phyloP scores from a whole-genome alignment of 2,888 invertebrate species.

The Rhopalosiphum nymphaeae region DNA sequence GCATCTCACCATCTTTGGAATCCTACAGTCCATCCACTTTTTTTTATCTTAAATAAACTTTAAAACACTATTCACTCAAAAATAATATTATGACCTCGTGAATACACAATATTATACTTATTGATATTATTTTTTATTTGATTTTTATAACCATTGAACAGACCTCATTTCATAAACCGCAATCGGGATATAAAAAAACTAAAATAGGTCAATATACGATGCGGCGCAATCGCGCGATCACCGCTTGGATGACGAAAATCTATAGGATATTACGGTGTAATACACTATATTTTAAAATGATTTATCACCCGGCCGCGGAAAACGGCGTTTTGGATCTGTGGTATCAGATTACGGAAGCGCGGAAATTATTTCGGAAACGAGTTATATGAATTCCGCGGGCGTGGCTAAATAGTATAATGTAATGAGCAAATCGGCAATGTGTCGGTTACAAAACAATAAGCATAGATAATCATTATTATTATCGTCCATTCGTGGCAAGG shows the following conservation, averaged over 20 bases:
- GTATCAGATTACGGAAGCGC: not conserved
- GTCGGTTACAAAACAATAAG: not conserved
- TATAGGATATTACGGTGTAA: not conserved
- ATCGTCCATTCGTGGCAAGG: not conserved
- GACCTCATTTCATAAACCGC: not conserved
- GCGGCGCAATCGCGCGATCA: not conserved
- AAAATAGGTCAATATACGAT: not conserved
- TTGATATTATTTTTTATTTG: not conserved
- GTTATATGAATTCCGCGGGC: not conserved
- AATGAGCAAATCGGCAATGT: not conserved
- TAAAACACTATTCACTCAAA: not conserved
- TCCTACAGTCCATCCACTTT: not conserved
- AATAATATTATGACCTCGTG: not conserved
- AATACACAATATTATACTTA: not conserved
- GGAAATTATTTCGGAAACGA: slow-evolving; percentile 5
- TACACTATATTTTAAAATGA: not conserved
- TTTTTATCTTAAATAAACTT: not conserved
- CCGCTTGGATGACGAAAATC: not conserved
- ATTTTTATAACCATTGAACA: not conserved
- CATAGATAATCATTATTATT: not conserved
- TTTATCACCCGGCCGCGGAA: not conserved
- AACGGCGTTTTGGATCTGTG: not conserved
- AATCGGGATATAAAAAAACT: not conserved
- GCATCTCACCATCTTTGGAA: not conserved
- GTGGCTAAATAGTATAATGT: not conserved